These are phyloP conservation scores for Acropternis orthonyx DNA, from an alignment of 2,797 vertebrate genomes.

Conservation along the genomic window DNA sequence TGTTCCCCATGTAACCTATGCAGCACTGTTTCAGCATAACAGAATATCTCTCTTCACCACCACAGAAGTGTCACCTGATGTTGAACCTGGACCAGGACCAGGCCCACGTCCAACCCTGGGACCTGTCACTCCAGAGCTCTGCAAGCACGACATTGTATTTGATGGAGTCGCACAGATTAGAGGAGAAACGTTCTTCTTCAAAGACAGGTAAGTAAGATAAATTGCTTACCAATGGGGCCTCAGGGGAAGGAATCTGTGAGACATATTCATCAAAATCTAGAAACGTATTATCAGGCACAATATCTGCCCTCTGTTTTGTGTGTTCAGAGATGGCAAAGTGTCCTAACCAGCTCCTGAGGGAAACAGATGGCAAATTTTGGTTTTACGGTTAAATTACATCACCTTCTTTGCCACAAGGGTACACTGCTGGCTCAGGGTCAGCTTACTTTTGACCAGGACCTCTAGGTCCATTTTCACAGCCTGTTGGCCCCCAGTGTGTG, in stretches of 20 bases:
- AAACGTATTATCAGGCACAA: not conserved
- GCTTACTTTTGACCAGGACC: not conserved
- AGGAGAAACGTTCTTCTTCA: conserved; percentile 98
- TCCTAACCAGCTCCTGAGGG: not conserved
- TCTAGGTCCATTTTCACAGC: not conserved
- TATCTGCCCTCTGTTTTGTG: not conserved
- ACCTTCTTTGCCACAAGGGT: not conserved
- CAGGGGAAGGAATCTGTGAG: not conserved
- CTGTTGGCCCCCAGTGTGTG: not conserved
- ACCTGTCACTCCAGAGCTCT: conserved; percentile 92
- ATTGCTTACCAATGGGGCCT: not conserved
- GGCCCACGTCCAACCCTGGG: conserved; percentile 87
- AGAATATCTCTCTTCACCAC: not conserved
- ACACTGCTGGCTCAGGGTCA: not conserved
- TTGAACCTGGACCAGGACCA: conserved; percentile 74
- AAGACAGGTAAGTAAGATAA: conserved; percentile 89
- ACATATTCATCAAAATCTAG: not conserved
- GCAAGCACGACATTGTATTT: conserved; percentile 88
- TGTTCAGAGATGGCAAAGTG: not conserved
- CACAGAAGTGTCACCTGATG: conserved; percentile 82
- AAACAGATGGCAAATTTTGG: not conserved
- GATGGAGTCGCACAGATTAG: conserved; percentile 92
- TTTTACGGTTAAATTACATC: not conserved
- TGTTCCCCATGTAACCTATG: not conserved
- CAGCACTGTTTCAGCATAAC: not conserved